phyloP scores from a whole-genome alignment of 1,140 invertebrate species.

The Microplitis mediator region DNA sequence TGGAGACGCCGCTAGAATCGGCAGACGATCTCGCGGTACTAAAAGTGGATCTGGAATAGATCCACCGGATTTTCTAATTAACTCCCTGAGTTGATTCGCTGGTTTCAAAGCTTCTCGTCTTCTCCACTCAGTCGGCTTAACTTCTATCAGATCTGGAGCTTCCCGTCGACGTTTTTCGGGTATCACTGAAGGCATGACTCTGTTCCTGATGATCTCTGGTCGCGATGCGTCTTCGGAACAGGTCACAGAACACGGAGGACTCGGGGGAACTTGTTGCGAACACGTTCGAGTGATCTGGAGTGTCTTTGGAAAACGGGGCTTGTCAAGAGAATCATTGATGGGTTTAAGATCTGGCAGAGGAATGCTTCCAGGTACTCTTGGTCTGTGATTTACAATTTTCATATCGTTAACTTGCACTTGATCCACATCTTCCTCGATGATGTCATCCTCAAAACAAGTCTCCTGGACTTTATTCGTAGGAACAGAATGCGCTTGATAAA shows the following conservation, averaged over 20 bases:
- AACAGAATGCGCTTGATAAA: neutral
- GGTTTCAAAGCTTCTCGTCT: slow-evolving; percentile 54
- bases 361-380: neutral
- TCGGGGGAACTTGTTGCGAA: slow-evolving; percentile 51
- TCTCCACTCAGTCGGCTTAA: slow-evolving; percentile 10
- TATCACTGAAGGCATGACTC: neutral
- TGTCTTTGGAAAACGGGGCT: slow-evolving; percentile 28
- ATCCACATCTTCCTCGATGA: neutral
- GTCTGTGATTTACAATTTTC: slow-evolving; percentile 17
- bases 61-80: slow-evolving; percentile 72
- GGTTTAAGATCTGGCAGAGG: neutral
- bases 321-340: neutral
- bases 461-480: neutral
- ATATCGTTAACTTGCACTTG: neutral
- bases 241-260: slow-evolving; percentile 57
- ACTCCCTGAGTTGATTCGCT: slow-evolving; percentile 72
- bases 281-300: slow-evolving; percentile 43
- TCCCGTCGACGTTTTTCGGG: neutral
- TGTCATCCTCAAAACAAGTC: neutral
- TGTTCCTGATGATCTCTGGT: neutral
- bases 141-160: slow-evolving; percentile 19
- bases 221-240: slow-evolving; percentile 54
- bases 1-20: slow-evolving; percentile 73
- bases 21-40: slow-evolving; percentile 76
- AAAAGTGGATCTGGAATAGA: slow-evolving; percentile 80